Percentiles rank a stretch among this genome's conserved stretches.
phyloP scores from a whole-genome alignment of 2,888 invertebrate species.

The Monopis laevigella region DNA sequence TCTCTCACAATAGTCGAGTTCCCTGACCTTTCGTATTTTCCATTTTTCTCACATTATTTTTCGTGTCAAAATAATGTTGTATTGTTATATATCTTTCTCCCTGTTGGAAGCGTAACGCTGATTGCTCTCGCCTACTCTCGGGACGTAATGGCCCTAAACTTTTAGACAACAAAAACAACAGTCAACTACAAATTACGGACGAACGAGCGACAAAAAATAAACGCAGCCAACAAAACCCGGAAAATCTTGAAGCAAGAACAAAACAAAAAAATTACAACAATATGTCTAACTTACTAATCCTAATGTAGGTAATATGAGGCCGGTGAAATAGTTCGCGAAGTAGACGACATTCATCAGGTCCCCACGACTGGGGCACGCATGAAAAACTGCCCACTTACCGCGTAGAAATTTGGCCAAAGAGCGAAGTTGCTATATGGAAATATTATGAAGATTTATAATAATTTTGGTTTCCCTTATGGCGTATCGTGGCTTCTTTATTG shows the following conservation, averaged over 20 bases:
- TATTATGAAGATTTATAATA: conserved; percentile 65
- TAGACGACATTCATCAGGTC: conserved; percentile 9
- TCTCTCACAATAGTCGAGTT: too few species aligned
- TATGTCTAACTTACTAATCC: conserved; percentile 10
- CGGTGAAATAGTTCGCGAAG: conserved; percentile 7
- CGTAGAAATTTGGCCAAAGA: conserved; percentile 39
- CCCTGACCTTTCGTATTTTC: too few species aligned
- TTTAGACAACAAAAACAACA: background rate
- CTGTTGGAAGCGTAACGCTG: too few species aligned
- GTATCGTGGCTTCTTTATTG: conserved; percentile 9
- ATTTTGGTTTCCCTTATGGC: conserved; percentile 42
- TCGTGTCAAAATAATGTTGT: too few species aligned
- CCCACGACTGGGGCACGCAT: background rate
- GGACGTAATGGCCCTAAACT: too few species aligned
- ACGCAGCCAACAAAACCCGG: background rate
- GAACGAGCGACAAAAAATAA: background rate
- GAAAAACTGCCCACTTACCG: conserved; percentile 51
- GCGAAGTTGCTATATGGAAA: conserved; percentile 63
- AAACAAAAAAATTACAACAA: conserved; percentile 7
- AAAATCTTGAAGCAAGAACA: conserved; percentile 1
- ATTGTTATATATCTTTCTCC: too few species aligned
- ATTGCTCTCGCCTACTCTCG: too few species aligned
- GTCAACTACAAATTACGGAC: conserved; percentile 1
- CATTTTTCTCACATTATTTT: too few species aligned
- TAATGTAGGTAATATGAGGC: conserved; percentile 6